Evolutionary conservation across 1,140 invertebrate species (phyloP).

Genomic region (Onthophagus taurus): DNA sequence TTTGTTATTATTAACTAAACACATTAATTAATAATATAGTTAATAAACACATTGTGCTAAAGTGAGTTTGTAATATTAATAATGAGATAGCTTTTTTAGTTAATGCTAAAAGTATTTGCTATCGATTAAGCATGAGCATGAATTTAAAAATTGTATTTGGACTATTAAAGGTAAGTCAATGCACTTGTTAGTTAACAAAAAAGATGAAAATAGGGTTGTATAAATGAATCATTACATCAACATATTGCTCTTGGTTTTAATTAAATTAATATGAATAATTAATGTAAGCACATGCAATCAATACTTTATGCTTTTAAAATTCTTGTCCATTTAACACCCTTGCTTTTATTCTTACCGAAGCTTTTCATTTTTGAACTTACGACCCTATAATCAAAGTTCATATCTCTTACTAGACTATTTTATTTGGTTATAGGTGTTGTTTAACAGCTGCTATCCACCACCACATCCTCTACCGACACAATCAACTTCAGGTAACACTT

Average conservation of each 20-base stretch:
- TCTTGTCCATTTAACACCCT: too few relatives aligned
- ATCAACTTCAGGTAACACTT: conserved; percentile 9
- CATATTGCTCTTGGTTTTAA: neutral
- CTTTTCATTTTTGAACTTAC: too few relatives aligned
- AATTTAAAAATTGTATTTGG: neutral
- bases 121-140: neutral
- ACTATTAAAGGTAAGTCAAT: too few relatives aligned
- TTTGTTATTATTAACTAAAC: too few relatives aligned
- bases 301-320: neutral
- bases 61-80: neutral
- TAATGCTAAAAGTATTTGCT: too few relatives aligned
- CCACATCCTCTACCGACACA: conserved; percentile 12
- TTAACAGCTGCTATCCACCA: conserved; percentile 24
- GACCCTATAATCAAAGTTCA: conserved; percentile 13
- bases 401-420: conserved; percentile 4
- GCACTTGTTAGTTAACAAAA: neutral
- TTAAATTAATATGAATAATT: neutral
- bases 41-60: too few relatives aligned
- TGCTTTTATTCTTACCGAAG: too few relatives aligned
- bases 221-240: neutral
- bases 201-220: neutral
- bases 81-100: neutral
- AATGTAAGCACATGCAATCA: neutral
- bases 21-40: too few relatives aligned
- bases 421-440: conserved; percentile 33